Evolutionary conservation across 2,113 vertebrate species (phyloP).

Genomic region (Cathartes aura): DNA sequence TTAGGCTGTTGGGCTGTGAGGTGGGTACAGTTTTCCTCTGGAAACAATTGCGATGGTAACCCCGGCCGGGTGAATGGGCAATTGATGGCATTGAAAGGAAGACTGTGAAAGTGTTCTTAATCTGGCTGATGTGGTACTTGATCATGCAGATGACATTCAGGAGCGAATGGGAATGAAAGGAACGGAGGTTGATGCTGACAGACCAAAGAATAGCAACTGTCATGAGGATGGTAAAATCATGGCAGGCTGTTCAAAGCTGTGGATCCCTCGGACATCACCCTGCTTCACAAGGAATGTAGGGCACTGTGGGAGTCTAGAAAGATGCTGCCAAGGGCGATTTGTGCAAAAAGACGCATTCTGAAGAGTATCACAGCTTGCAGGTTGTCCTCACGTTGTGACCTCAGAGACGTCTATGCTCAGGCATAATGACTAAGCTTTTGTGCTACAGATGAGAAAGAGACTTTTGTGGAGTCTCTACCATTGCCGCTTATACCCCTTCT

Average conservation of each 20-base stretch:
- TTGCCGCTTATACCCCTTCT: neutral
- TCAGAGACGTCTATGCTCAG: neutral
- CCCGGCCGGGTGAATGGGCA: rapidly evolving
- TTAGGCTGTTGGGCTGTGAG: neutral
- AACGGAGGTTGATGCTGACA: neutral
- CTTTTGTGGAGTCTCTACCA: neutral
- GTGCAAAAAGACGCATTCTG: neutral
- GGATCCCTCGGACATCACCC: neutral
- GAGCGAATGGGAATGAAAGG: neutral
- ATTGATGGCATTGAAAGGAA: neutral
- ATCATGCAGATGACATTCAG: neutral
- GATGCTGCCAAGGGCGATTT: neutral
- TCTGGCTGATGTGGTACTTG: neutral
- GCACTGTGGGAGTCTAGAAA: neutral
- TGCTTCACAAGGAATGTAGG: neutral
- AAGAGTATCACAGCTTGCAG: neutral
- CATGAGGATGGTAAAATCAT: neutral
- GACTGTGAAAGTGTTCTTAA: neutral
- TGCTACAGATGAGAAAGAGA: neutral
- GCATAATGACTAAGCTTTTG: neutral
- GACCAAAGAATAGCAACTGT: neutral
- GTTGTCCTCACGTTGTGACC: neutral
- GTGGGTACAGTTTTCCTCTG: neutral
- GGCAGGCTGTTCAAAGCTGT: neutral
- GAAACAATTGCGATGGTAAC: neutral